Evolutionary conservation across 2,888 invertebrate genomes (phyloP).

Genomic region (Caenorhabditis sp.): DNA sequence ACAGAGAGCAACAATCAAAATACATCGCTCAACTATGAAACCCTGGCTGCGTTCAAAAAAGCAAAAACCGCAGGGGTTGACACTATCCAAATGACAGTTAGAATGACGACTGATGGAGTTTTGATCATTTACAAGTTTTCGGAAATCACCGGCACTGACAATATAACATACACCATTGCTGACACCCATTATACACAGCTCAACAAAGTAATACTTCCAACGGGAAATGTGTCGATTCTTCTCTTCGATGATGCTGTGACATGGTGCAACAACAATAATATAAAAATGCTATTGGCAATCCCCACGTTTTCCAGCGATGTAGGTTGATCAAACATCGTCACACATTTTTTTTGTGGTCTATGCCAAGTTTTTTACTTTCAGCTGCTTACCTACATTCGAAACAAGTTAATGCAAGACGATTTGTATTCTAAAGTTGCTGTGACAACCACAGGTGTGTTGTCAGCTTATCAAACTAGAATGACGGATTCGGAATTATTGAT

Average conservation of each 20-base stretch:
- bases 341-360: background rate
- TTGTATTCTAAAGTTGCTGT: slow-evolving; percentile 35
- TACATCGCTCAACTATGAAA: slow-evolving; percentile 10
- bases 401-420: slow-evolving; percentile 36
- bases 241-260: slow-evolving; percentile 29
- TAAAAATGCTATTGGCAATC: slow-evolving; percentile 38
- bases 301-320: slow-evolving; percentile 19
- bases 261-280: slow-evolving; percentile 28
- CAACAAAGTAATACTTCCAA: slow-evolving; percentile 19
- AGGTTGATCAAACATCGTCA: background rate
- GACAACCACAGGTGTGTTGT: slow-evolving; percentile 17
- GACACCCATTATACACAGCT: slow-evolving; percentile 37
- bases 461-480: slow-evolving; percentile 11
- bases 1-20: slow-evolving; percentile 20
- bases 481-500: slow-evolving; percentile 23
- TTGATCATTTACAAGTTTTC: slow-evolving; percentile 11
- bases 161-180: slow-evolving; percentile 12
- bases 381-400: slow-evolving; percentile 39
- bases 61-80: slow-evolving; percentile 33
- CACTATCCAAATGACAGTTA: slow-evolving; percentile 29
- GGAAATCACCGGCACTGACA: slow-evolving; percentile 10
- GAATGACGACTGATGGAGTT: slow-evolving; percentile 38
- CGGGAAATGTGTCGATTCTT: slow-evolving; percentile 16
- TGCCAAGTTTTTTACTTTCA: slow-evolving; percentile 12
- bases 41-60: slow-evolving; percentile 27